Conservation (phyloP, 2,888 invertebrate species). For the Caenorhabditis wallacei region DNA sequence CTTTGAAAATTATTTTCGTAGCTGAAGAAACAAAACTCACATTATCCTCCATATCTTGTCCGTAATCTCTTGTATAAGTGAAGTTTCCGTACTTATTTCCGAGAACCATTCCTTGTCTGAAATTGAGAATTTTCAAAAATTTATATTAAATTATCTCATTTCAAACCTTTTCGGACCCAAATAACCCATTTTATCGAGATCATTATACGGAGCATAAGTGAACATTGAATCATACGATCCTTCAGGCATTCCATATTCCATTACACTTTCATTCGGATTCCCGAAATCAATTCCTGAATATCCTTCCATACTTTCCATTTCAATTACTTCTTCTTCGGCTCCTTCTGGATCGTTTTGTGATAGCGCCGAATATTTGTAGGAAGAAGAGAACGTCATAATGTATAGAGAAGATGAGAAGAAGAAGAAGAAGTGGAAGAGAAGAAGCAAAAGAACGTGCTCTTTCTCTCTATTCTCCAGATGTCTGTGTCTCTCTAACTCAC, state of each 20-base stretch:
- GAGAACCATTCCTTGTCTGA: slow-evolving; percentile 62
- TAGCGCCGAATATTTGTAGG: slow-evolving; percentile 67
- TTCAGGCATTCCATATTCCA: slow-evolving; percentile 70
- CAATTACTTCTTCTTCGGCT: slow-evolving; percentile 37
- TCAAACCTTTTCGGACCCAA: slow-evolving; percentile 71
- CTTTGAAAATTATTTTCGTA: too few species aligned
- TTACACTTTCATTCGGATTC: slow-evolving; percentile 49
- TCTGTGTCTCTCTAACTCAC: slow-evolving; percentile 12
- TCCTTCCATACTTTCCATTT: slow-evolving; percentile 45
- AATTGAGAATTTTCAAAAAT: not conserved
- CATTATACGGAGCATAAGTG: slow-evolving; percentile 77
- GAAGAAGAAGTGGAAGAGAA: slow-evolving; percentile 7
- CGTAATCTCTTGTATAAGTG: slow-evolving; percentile 68
- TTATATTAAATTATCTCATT: not conserved
- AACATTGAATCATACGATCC: slow-evolving; percentile 73
- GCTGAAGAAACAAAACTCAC: too few species aligned
- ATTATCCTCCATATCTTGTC: slow-evolving; percentile 60
- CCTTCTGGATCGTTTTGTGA: slow-evolving; percentile 63
- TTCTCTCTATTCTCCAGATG: slow-evolving; percentile 16
- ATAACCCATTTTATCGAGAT: slow-evolving; percentile 77
- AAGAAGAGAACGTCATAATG: slow-evolving; percentile 56
- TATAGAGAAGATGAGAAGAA: slow-evolving; percentile 2
- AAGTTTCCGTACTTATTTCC: slow-evolving; percentile 67
- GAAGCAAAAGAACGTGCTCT: slow-evolving; percentile 18
- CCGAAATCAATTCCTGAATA: slow-evolving; percentile 49